Conservation (phyloP, 2,888 invertebrate species). For the Drosophila greeni region DNA sequence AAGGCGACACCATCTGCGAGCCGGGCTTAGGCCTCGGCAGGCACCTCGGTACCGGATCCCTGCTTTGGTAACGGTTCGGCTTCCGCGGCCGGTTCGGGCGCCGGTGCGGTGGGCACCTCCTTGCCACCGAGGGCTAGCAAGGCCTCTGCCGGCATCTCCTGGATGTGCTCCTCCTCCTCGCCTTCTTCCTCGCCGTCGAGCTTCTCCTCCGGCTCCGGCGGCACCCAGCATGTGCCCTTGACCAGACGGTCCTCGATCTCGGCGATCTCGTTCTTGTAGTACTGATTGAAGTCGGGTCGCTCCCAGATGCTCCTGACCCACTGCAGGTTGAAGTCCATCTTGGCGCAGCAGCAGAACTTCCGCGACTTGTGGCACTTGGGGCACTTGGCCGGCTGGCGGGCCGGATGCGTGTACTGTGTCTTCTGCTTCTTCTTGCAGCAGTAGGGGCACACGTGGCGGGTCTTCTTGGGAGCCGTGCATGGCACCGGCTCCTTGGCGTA, state of each 20-base stretch:
- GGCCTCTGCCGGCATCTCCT: conserved; percentile 33
- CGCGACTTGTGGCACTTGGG: conserved; percentile 70
- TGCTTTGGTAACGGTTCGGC: not conserved
- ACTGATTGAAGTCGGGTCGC: conserved; percentile 73
- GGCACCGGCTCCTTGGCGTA: conserved; percentile 67
- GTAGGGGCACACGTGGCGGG: conserved; percentile 64
- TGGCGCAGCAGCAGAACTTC: conserved; percentile 69
- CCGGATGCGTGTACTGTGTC: conserved; percentile 56
- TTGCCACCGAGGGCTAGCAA: conserved; percentile 59
- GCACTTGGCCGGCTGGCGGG: conserved; percentile 62
- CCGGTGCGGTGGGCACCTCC: conserved; percentile 1
- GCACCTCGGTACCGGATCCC: not conserved
- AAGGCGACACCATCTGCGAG: not conserved
- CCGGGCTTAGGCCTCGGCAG: conserved; percentile 1
- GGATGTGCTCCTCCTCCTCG: conserved; percentile 35
- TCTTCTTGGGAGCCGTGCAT: conserved; percentile 51
- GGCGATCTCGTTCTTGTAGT: conserved; percentile 71
- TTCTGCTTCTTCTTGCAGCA: conserved; percentile 69
- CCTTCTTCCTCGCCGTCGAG: conserved; percentile 25
- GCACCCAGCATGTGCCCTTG: conserved; percentile 65
- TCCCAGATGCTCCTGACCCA: conserved; percentile 76
- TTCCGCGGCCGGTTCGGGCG: not conserved
- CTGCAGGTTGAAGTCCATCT: conserved; percentile 71
- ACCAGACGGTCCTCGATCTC: conserved; percentile 64
- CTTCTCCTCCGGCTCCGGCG: conserved; percentile 48